Base-by-base conservation (phyloP, 1,140 invertebrate species). In the Onthophagus taurus region DNA sequence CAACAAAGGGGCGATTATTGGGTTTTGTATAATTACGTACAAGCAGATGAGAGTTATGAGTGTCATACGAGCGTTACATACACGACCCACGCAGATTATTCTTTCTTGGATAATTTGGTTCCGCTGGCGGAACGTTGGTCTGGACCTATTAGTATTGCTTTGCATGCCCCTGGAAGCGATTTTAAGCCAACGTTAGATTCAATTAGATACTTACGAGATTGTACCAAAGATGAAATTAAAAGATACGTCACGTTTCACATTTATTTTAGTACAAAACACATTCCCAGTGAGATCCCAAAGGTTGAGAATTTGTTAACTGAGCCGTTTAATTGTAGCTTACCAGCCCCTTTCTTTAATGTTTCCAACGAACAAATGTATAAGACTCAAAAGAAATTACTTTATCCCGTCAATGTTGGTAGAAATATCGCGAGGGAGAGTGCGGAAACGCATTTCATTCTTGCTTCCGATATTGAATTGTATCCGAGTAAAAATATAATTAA, bases 1-100 rank as follows among this genome's bases (percentile, higher is more conserved):
- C 69, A 78, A 35, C 86, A 90, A 57, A 74, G 87, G 6, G 88
- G 88, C 9, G 85, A 89, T 54, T 92, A 83, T 59, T 91, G 87
- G 86, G 85, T 92, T 42, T 68, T 94, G 7, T 85, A 89, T 63
- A 90, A 92, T 68, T 93, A 89, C 60, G 75, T 92, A 37, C 67
- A 69, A 56, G 70, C 77, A 36, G 71, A 76, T 49, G 64, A 67
- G 63, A 89, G 83, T 61, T 83, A 85, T 65, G 85, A 88, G 65
- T 91, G 87, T 60, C 83, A 88, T 64, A 86, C 90, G 63, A 82
- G 77, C 45, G 75, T 95, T 24, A 95, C 91, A 0, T 91, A 92
- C 57, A 92, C 89, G 1, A 94, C 90, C 6, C 90, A 94, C 61
- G 88, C 85, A 2, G 88, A 90, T 57, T 90, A 81, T 60, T 89